A percentile compares a stretch with the other conserved stretches of the same genome.
These are phyloP conservation scores for Anthoptus insignis DNA, from an alignment of 2,888 invertebrate species.

Conservation along the genomic window DNA sequence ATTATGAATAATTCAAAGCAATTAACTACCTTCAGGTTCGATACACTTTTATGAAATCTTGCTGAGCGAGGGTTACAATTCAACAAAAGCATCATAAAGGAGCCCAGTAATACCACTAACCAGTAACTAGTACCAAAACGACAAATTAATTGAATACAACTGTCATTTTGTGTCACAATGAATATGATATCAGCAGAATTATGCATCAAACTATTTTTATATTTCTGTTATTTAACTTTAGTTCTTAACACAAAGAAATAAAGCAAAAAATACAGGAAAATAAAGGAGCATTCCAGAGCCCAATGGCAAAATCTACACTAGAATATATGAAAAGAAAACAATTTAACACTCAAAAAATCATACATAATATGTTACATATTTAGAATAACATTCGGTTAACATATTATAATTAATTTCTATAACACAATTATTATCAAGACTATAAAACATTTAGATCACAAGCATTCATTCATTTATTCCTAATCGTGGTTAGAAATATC, in stretches of 20 bases:
- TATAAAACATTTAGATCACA: no score
- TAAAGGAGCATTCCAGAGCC: slow-evolving; percentile 9
- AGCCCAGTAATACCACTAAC: no score
- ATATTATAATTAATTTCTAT: no score
- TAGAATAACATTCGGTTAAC: background rate
- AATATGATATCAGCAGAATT: background rate
- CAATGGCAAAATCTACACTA: background rate
- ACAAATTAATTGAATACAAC: background rate
- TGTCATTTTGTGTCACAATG: no score
- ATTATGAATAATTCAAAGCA: no score
- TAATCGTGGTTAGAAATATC: no score
- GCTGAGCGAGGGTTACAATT: no score
- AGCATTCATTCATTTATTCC: background rate
- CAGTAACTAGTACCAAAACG: no score
- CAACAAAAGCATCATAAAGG: no score
- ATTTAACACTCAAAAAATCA: background rate
- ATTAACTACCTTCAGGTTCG: no score
- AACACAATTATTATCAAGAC: no score
- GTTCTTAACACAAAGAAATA: slow-evolving; percentile 20
- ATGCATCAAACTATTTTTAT: slow-evolving; percentile 1
- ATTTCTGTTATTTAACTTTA: slow-evolving; percentile 6
- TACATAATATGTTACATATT: background rate
- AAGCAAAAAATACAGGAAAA: slow-evolving; percentile 9
- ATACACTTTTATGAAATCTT: no score
- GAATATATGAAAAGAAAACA: background rate